These are phyloP conservation scores for Botia kubotai DNA, from an alignment of 2,797 vertebrate genomes.

Conservation along the genomic window DNA sequence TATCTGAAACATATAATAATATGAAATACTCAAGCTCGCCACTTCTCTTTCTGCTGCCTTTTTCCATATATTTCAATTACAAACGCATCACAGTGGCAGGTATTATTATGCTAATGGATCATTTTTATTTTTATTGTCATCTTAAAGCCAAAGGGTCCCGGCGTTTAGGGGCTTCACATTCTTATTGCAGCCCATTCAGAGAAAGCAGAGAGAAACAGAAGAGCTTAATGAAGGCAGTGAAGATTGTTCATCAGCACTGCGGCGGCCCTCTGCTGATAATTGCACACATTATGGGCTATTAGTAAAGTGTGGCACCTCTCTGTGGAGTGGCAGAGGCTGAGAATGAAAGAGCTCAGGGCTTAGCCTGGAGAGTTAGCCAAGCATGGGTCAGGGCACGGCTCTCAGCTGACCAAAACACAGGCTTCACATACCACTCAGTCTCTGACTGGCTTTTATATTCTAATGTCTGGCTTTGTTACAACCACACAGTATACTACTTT, in stretches of 20 bases:
- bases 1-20: conserved; percentile 47
- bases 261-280: conserved; percentile 70
- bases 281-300: conserved; percentile 79
- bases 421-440: background rate
- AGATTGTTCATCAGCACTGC: conserved; percentile 68
- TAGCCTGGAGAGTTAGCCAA: conserved; percentile 12
- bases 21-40: conserved; percentile 43
- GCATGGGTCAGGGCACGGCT: conserved; percentile 29
- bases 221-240: conserved; percentile 62
- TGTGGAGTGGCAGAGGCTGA: conserved; percentile 33
- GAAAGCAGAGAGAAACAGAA: conserved; percentile 70
- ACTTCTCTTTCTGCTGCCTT: conserved; percentile 5
- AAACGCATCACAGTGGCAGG: conserved; percentile 68
- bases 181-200: conserved; percentile 63
- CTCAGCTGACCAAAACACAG: conserved; percentile 34
- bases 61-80: conserved; percentile 65
- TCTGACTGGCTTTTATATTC: conserved; percentile 4
- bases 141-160: conserved; percentile 68
- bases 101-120: conserved; percentile 72
- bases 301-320: conserved; percentile 68
- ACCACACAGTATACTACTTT: conserved; percentile 1
- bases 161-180: conserved; percentile 60
- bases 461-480: background rate
- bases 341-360: conserved; percentile 27
- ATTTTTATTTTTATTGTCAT: conserved; percentile 62